Evolutionary conservation across 2,888 invertebrate genomes (phyloP).

Genomic region (Laothoe populi): DNA sequence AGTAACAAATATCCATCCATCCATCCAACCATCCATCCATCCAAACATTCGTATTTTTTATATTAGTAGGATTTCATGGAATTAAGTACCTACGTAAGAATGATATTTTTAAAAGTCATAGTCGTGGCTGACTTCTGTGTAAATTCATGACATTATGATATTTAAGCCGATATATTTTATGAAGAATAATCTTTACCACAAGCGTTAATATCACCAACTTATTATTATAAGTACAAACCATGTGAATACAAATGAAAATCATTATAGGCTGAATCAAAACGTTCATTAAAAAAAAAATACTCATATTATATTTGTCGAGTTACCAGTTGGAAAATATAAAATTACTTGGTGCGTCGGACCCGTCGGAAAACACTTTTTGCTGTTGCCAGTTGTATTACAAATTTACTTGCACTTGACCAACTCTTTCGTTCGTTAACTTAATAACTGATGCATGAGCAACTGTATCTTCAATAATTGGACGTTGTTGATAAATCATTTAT

Average conservation of each 20-base stretch:
- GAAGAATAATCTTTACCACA: too few relatives aligned
- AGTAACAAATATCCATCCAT: too few relatives aligned
- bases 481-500: conserved; percentile 42
- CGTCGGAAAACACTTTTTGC: conserved; percentile 31
- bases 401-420: conserved; percentile 29
- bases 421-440: conserved; percentile 41
- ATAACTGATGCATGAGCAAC: conserved; percentile 41
- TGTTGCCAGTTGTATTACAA: conserved; percentile 28
- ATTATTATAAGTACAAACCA: too few relatives aligned
- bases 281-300: conserved; percentile 51
- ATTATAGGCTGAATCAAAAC: conserved; percentile 32
- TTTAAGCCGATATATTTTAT: too few relatives aligned
- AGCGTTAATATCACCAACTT: too few relatives aligned
- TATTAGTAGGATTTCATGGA: too few relatives aligned
- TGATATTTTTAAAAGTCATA: too few relatives aligned
- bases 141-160: too few relatives aligned
- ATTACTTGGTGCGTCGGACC: conserved; percentile 31
- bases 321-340: conserved; percentile 39
- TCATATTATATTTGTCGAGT: conserved; percentile 40
- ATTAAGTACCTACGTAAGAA: too few relatives aligned
- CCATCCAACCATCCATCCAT: too few relatives aligned
- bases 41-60: too few relatives aligned
- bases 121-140: too few relatives aligned
- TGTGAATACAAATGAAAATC: background rate
- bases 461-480: conserved; percentile 42